Evolutionary conservation across 2,113 vertebrate genomes (phyloP).

Genomic region (Pongo abelii): DNA sequence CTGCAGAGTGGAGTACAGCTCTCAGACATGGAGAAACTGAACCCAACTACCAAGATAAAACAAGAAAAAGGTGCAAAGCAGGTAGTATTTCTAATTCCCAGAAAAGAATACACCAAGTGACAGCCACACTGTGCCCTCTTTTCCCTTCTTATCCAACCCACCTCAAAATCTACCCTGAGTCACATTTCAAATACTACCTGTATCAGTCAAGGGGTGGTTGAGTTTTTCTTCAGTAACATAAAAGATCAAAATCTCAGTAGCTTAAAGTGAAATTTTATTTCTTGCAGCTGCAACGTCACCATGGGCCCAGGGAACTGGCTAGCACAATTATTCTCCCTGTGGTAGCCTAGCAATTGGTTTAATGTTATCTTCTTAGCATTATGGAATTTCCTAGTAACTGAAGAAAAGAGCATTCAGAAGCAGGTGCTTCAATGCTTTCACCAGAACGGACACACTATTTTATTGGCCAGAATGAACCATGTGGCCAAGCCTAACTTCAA

Average conservation of each 20-base stretch:
- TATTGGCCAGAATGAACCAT: not conserved
- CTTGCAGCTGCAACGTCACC: not conserved
- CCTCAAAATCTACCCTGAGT: not conserved
- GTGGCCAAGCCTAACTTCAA: not conserved
- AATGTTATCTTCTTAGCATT: not conserved
- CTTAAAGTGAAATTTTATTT: not conserved
- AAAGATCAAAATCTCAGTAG: not conserved
- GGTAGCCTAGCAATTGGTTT: rapidly evolving
- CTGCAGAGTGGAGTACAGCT: not conserved
- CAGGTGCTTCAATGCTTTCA: not conserved
- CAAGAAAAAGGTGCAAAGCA: not conserved
- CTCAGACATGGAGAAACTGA: not conserved
- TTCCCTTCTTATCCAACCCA: not conserved
- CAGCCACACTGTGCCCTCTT: not conserved
- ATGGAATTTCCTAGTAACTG: rapidly evolving
- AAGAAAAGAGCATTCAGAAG: not conserved
- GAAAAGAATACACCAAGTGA: not conserved
- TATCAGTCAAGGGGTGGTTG: not conserved
- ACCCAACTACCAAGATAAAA: not conserved
- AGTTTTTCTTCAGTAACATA: not conserved
- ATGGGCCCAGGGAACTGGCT: rapidly evolving
- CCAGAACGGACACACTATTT: not conserved
- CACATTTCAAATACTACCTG: not conserved
- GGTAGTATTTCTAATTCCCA: not conserved
- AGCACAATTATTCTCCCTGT: too few relatives aligned